These are phyloP conservation scores for Eidolon helvum DNA, from an alignment of 2,113 vertebrate species.

Conservation along the genomic window DNA sequence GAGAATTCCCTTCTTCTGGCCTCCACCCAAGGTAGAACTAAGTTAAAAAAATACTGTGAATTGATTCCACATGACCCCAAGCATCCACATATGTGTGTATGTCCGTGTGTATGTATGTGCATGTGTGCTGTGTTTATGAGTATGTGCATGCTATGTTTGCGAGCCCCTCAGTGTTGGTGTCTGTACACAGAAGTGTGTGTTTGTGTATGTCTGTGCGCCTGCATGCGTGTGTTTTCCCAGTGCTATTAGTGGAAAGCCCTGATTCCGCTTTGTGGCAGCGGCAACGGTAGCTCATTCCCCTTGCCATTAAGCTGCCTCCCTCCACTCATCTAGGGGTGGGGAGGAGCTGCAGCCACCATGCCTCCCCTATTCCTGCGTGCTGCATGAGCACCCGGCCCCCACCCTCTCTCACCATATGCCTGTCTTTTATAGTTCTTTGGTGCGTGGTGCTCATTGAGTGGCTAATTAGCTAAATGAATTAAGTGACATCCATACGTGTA, in stretches of 20 bases:
- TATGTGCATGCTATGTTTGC: background rate
- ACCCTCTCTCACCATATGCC: slow-evolving; percentile 80
- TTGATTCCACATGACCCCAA: background rate
- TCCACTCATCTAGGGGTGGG: slow-evolving; percentile 18
- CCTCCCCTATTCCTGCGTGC: background rate
- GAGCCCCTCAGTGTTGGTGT: background rate
- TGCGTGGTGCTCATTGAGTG: slow-evolving; percentile 84
- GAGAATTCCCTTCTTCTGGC: background rate
- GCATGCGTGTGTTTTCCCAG: slow-evolving; percentile 47
- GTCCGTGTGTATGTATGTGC: background rate
- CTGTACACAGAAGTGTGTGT: background rate
- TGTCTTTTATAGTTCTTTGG: slow-evolving; percentile 84
- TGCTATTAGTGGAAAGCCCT: slow-evolving; percentile 59
- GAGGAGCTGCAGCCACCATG: background rate
- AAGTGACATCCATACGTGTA: slow-evolving; percentile 87
- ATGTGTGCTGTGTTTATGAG: background rate
- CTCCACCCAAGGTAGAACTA: background rate
- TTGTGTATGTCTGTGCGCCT: background rate
- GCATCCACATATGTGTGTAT: background rate
- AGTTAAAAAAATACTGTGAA: background rate
- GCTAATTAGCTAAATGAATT: slow-evolving; percentile 89
- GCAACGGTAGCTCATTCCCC: background rate
- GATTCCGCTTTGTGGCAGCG: slow-evolving; percentile 55
- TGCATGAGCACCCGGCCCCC: slow-evolving; percentile 32
- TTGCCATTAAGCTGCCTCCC: slow-evolving; percentile 33